Evolutionary conservation across 2,797 vertebrate species (phyloP).

Genomic region (Microctenopoma stevenorrisi): DNA sequence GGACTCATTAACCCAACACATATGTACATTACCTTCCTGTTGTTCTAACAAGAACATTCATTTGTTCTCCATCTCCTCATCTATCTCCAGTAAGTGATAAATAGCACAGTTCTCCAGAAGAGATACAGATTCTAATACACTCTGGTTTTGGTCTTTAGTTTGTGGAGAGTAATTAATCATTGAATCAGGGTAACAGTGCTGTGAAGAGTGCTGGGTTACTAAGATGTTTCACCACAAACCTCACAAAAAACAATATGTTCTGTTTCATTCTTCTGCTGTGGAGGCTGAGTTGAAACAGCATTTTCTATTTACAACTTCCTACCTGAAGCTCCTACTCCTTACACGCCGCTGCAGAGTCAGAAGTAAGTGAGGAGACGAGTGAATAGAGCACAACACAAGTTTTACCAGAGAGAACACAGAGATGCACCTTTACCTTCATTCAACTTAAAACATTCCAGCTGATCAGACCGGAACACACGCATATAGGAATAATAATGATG

Average conservation of each 20-base stretch:
- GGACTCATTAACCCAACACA: too few species aligned
- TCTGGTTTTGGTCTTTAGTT: background rate
- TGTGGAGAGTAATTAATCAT: background rate
- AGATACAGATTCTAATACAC: background rate
- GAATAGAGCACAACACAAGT: background rate
- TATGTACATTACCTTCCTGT: too few species aligned
- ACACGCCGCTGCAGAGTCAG: background rate
- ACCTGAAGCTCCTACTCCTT: background rate
- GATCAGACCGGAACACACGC: background rate
- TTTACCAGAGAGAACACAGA: too few species aligned
- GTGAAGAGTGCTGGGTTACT: background rate
- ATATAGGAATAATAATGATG: too few species aligned
- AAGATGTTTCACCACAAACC: background rate
- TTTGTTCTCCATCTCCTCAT: background rate
- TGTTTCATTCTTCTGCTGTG: background rate
- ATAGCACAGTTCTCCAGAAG: background rate
- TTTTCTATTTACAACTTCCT: background rate
- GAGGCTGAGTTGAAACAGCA: background rate
- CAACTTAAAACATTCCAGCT: background rate
- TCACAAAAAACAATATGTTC: background rate
- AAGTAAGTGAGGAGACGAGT: background rate
- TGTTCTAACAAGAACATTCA: too few species aligned
- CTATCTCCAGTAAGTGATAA: background rate
- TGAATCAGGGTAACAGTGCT: constrained; percentile 1
- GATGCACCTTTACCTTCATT: background rate